Percentiles rank a stretch among this genome's conserved stretches.
These are phyloP conservation scores for Crotalus viridis DNA, from an alignment of 2,113 vertebrate genomes.

Conservation along the genomic window DNA sequence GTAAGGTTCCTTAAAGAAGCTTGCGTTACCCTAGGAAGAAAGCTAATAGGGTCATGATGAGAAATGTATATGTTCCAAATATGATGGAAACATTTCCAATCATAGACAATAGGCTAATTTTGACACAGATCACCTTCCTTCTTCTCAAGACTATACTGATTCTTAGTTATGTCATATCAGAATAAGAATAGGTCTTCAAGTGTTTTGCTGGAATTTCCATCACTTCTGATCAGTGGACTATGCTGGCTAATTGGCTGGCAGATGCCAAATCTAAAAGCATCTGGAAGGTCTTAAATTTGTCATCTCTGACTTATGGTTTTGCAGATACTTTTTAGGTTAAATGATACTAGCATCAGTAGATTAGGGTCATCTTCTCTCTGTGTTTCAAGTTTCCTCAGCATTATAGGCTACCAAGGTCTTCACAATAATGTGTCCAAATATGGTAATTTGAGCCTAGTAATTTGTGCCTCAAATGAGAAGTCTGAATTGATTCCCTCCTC, in stretches of 20 bases:
- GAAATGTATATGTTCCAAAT: neutral
- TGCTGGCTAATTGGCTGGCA: neutral
- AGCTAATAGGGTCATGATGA: neutral
- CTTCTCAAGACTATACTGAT: neutral
- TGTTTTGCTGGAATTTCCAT: neutral
- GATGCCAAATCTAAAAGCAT: neutral
- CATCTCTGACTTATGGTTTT: neutral
- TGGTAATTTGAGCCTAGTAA: neutral
- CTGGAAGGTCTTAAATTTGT: neutral
- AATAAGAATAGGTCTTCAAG: neutral
- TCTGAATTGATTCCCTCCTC: neutral
- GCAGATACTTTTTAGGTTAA: neutral
- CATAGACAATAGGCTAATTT: neutral
- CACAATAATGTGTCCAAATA: neutral
- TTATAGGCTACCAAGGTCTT: neutral
- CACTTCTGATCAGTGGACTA: neutral
- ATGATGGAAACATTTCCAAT: neutral
- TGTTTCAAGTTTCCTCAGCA: neutral
- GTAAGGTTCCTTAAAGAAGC: neutral
- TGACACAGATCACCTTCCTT: neutral
- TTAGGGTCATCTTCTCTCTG: neutral
- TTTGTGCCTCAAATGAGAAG: neutral
- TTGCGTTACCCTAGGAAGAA: neutral
- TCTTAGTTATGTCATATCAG: neutral
- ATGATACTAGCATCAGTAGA: neutral